Percentiles rank a stretch among this genome's conserved stretches.
phyloP scores from a whole-genome alignment of 2,113 vertebrate genomes.

The Climacteris rufus region DNA sequence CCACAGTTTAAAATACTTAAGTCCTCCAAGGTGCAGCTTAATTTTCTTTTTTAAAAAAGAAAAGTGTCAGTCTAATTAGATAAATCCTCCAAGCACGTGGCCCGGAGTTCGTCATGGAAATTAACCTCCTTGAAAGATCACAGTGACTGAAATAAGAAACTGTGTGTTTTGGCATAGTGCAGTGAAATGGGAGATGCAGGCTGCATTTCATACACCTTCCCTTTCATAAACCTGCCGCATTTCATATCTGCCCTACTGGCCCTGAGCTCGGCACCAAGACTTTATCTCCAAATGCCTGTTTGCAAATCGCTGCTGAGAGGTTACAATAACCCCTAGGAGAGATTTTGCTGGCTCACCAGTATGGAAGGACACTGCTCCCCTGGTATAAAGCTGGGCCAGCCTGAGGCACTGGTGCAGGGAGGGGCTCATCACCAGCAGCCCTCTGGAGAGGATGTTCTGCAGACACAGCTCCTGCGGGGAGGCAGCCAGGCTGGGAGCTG shows the following conservation, averaged over 20 bases:
- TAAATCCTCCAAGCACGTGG: slow-evolving; percentile 80
- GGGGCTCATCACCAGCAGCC: not conserved
- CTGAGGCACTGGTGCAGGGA: not conserved
- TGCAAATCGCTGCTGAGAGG: slow-evolving; percentile 61
- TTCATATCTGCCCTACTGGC: slow-evolving; percentile 43
- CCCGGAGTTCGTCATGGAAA: slow-evolving; percentile 83
- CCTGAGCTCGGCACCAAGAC: slow-evolving; percentile 28
- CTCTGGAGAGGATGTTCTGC: not conserved
- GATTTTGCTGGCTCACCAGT: slow-evolving; percentile 42
- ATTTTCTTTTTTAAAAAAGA: slow-evolving; percentile 75
- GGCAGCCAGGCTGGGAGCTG: slow-evolving; percentile 9
- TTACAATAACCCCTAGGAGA: slow-evolving; percentile 57
- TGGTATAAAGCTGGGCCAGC: not conserved
- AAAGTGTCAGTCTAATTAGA: slow-evolving; percentile 83
- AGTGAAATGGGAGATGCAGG: slow-evolving; percentile 76
- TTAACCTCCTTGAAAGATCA: slow-evolving; percentile 83
- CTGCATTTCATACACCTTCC: slow-evolving; percentile 72
- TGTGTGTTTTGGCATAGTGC: slow-evolving; percentile 74
- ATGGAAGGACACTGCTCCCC: slow-evolving; percentile 36
- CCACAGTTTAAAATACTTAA: slow-evolving; percentile 67
- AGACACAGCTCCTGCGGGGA: slow-evolving; percentile 22
- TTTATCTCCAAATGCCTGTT: slow-evolving; percentile 51
- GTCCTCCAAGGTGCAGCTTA: slow-evolving; percentile 67
- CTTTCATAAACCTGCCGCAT: slow-evolving; percentile 65
- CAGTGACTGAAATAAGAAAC: slow-evolving; percentile 80